phyloP scores from a whole-genome alignment of 2,888 invertebrate species.

The Eupeodes luniger region DNA sequence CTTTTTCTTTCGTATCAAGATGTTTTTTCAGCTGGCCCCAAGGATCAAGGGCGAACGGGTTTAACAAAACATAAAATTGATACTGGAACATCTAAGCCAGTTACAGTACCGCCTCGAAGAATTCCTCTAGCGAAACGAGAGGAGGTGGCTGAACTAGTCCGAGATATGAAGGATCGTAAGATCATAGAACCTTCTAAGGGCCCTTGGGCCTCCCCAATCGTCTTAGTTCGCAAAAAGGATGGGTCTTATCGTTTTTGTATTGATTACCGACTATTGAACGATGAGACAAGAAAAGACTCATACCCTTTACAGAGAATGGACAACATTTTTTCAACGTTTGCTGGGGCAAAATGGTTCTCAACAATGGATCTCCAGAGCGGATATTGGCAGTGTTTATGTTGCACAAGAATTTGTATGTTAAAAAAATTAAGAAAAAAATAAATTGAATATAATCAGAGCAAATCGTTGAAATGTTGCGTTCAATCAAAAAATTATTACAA shows the following conservation, averaged over 20 bases:
- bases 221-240: constrained; percentile 46
- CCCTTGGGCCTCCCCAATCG: constrained; percentile 43
- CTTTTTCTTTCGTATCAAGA: too few relatives aligned
- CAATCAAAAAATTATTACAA: too few relatives aligned
- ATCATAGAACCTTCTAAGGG: constrained; percentile 51
- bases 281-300: constrained; percentile 24
- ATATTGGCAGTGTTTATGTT: constrained; percentile 54
- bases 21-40: too few relatives aligned
- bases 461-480: too few relatives aligned
- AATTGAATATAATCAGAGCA: too few relatives aligned
- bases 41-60: neutral
- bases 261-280: constrained; percentile 38
- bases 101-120: constrained; percentile 13
- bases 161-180: constrained; percentile 33
- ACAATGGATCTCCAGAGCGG: constrained; percentile 75
- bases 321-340: constrained; percentile 74
- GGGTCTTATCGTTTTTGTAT: constrained; percentile 16
- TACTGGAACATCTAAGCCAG: constrained; percentile 19
- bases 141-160: constrained; percentile 33
- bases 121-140: constrained; percentile 44
- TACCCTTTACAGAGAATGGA: constrained; percentile 40
- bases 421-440: too few relatives aligned
- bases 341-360: too few relatives aligned
- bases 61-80: constrained; percentile 15
- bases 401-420: too few relatives aligned